Evolutionary conservation across 2,113 vertebrate genomes (phyloP), one percentile per base, ranked within the genome.

Genomic region (Rhadina sibilatrix): DNA sequence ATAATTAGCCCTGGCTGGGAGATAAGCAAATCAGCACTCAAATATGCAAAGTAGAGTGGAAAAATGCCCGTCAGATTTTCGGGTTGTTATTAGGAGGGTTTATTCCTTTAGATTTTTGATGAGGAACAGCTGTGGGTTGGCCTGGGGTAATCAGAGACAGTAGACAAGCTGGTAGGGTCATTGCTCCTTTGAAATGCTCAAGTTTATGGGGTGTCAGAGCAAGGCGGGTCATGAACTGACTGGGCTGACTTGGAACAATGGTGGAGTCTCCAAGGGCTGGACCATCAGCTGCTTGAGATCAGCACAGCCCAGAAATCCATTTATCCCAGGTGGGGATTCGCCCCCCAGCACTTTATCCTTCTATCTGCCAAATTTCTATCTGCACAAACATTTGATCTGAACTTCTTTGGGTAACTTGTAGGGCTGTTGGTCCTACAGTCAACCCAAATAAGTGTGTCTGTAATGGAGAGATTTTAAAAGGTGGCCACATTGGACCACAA

Each of bases 141-240:
- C 61, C 59, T 35, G 68, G 61, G n/a, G 56, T 84, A 87, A 95
- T 53, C 33, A 56, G 93, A 96, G 69, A 87, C 47, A 89, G 52
- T 44, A 93, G 91, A 60, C 69, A 91, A 91, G 47, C 61, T 96
- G 89, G 94, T 86, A 71, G 59, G 87, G 86, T 92, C 68, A 18
- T 83, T 91, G 49, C 86, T 95, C 60, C 89, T 96, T 88, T 94
- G 85, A 97, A 94, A 93, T 40, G 87, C 42, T 47, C 16, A 60
- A 11, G 71, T 86, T 96, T 96, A 96, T 93, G 72, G 80, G 71
- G 94, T 95, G 95, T 84, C 52, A 52, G 74, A 83, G 71, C 59
- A 83, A 53, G 79, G 46, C 6, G 6, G 87, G 95, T 71, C 76
- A 79, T 57, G 96, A 94, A 92, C 54, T 1, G 6, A 49, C 52